Evolutionary conservation across 2,888 invertebrate genomes (phyloP), one percentile per base, ranked within the genome.

Genomic region (Conus canariensis): DNA sequence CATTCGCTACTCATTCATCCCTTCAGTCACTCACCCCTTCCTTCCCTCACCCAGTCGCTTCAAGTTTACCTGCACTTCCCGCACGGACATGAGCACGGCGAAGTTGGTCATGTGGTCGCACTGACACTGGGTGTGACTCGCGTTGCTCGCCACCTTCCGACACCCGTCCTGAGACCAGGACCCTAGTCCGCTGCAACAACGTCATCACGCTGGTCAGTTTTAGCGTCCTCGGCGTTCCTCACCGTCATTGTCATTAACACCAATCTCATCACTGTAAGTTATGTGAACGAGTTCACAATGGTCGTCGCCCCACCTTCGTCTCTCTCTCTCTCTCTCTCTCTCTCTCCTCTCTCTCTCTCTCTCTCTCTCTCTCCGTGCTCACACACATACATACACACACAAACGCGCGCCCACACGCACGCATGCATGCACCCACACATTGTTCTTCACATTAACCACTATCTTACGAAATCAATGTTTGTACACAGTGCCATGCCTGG

Each of bases 91-190:
- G 89, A 96, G 94, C 6, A 96, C 94, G 88, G 96, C 96, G 92
- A 96, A 96, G 94, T 95, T 96, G 64, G 96, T 96, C 45, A 96
- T 94, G 92, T 96, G 96, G 88, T 94, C 91, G 93, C 96, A 96
- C 85, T 94, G 91, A 91, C 96, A 96, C 12, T 94, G 94, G 14
- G 96, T 95, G 90, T 94, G 94, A 9, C 93, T 94, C 10, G 90
- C 89, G 90, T 95, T 95, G 59, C 92, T 93, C 77, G 74, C 86
- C n/a, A 93, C 90, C 45, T 94, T 90, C 25, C 90, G 86, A 90
- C 95, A 95, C 6, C 95, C 95, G 30, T 93, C 93, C 58, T 92
- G 90, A 6, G 94, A 93, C 95, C 95, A 95, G n/a, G 91, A 90
- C 22, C 94, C 90, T 16, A 87, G 83, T 6, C 82, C 82, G 16